Evolutionary conservation across 2,113 vertebrate genomes (phyloP).

Genomic region (Peromyscus leucopus): DNA sequence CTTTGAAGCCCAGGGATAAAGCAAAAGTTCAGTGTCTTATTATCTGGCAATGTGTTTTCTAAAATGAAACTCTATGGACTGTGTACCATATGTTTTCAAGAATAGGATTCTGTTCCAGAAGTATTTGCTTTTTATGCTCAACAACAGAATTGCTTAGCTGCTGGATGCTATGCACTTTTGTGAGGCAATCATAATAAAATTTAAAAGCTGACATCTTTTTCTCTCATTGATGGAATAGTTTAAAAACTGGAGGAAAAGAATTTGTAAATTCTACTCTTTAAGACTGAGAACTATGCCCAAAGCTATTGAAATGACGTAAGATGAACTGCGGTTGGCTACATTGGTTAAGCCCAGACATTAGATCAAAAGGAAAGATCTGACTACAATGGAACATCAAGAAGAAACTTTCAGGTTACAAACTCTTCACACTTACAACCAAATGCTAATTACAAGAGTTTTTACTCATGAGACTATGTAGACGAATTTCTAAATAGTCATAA

Average conservation of each 20-base stretch:
- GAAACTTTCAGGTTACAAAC: not conserved
- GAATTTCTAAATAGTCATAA: too few relatives aligned
- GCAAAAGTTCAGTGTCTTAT: slow-evolving; percentile 55
- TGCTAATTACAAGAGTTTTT: not conserved
- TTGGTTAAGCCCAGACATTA: not conserved
- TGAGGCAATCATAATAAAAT: slow-evolving; percentile 20
- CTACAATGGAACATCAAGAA: not conserved
- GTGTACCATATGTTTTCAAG: slow-evolving; percentile 52
- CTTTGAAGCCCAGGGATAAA: slow-evolving; percentile 40
- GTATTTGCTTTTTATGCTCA: slow-evolving; percentile 47
- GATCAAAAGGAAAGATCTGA: not conserved
- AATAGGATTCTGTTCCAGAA: slow-evolving; percentile 37
- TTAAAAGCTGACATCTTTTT: slow-evolving; percentile 42
- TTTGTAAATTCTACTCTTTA: not conserved
- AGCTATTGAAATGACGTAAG: not conserved
- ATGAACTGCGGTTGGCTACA: not conserved
- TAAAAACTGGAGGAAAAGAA: slow-evolving; percentile 23
- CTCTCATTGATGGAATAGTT: slow-evolving; percentile 34
- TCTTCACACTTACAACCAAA: not conserved
- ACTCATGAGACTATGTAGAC: not conserved
- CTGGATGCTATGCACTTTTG: not conserved
- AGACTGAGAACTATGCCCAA: not conserved
- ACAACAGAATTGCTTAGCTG: slow-evolving; percentile 36
- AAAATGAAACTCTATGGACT: slow-evolving; percentile 4
- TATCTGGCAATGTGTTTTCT: not conserved